Evolutionary conservation across 2,797 vertebrate species (phyloP).

Genomic region (Mycteria americana): DNA sequence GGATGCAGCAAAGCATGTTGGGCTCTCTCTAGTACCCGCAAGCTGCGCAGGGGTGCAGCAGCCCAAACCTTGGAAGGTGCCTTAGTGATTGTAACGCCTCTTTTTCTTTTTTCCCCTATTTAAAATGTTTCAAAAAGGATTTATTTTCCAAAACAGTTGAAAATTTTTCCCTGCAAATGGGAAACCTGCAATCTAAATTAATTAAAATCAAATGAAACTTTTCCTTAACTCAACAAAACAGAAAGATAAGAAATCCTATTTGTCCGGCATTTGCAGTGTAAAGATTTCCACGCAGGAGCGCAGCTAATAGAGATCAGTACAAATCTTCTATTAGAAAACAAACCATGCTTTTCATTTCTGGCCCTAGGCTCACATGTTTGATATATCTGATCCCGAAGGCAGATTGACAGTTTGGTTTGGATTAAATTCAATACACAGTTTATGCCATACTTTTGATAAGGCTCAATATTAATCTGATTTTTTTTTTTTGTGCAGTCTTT

Average conservation of each 20-base stretch:
- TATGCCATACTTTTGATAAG: conserved; percentile 43
- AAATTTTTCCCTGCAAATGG: not conserved
- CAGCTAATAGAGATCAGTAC: not conserved
- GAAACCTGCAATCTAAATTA: not conserved
- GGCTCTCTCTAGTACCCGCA: not conserved
- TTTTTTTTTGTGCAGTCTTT: not conserved
- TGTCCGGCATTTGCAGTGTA: not conserved
- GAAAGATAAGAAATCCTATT: conserved; percentile 21
- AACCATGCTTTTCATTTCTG: not conserved
- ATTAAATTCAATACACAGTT: conserved; percentile 34
- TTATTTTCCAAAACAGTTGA: not conserved
- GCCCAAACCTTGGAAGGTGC: not conserved
- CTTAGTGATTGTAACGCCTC: not conserved
- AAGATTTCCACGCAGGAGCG: not conserved
- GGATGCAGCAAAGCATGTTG: accelerated
- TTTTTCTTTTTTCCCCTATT: not conserved
- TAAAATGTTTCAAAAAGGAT: not conserved
- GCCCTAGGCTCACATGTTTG: not conserved
- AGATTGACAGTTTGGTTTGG: conserved; percentile 53
- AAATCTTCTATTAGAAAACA: not conserved
- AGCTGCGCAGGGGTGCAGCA: not conserved
- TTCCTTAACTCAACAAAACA: not conserved
- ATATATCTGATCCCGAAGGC: not conserved
- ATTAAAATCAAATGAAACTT: not conserved
- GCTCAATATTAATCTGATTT: conserved; percentile 1